A percentile compares a stretch with the other conserved stretches of the same genome.
phyloP scores from a whole-genome alignment of 2,797 vertebrate species.

The Oophaga sylvatica region DNA sequence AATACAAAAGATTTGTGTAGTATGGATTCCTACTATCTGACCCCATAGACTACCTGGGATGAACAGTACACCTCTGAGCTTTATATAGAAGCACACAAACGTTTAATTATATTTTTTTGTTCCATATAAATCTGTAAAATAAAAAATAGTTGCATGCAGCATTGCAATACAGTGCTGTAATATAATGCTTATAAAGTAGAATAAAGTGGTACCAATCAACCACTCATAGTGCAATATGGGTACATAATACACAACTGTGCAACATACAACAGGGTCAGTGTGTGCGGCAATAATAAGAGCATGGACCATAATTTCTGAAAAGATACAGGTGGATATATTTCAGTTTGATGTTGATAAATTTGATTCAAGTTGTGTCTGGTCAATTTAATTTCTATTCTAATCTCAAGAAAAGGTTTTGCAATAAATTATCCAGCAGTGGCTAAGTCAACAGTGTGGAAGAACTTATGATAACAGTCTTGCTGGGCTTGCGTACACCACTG shows the following conservation, averaged over 20 bases:
- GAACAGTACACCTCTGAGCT: not conserved
- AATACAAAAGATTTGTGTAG: not conserved
- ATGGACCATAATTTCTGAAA: not conserved
- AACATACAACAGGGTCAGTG: not conserved
- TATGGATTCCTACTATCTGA: not conserved
- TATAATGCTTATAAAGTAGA: not conserved
- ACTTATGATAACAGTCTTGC: not conserved
- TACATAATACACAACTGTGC: not conserved
- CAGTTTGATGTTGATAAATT: not conserved
- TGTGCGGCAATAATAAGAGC: not conserved
- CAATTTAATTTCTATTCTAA: not conserved
- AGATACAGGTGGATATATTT: not conserved
- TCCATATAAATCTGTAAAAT: not conserved
- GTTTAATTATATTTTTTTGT: not conserved
- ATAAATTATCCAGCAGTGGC: not conserved
- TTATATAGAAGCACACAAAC: not conserved
- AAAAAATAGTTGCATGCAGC: not conserved
- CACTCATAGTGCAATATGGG: not conserved
- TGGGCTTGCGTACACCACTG: conserved; percentile 1
- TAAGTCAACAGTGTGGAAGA: not conserved
- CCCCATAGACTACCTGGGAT: not conserved
- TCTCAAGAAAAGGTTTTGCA: not conserved
- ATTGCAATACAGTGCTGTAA: not conserved
- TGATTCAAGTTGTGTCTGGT: not conserved
- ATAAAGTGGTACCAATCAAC: not conserved